Evolutionary conservation across 2,113 vertebrate species (phyloP), one percentile per base, ranked within the genome.

Genomic region (Gallinago paraguaiae): DNA sequence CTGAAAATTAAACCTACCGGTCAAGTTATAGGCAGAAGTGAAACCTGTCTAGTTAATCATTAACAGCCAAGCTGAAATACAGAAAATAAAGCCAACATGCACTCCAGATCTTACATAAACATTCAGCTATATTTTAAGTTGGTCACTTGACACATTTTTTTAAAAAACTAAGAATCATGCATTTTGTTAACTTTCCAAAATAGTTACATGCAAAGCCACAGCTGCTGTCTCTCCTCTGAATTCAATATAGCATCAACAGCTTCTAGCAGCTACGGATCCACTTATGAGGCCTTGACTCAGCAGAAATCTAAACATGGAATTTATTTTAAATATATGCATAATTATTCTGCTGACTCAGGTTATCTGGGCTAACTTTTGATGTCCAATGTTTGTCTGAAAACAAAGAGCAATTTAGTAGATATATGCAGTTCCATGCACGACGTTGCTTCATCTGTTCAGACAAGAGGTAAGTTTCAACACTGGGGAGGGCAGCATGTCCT

Each of bases 321-420:
- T 91, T 87, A 64, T 89, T 86, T 89, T 69, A 91, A 91, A 70
- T 46, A 77, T 50, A 68, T 11, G 12, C 51, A 51, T 90, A 90
- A 90, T 74, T 86, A 83, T 63, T 92, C 82, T 93, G 90, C 82
- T 93, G 93, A 94, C 51, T 93, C n/a, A 64, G 71, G 60, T 70
- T 77, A 90, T 59, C 51, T 81, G 72, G 51, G 51, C 48, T 86
- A 80, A 90, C 46, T 83, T 94, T 71, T 95, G 82, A 76, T 91
- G 78, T 46, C 68, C 79, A 88, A 2, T 68, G 35, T 74, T 91
- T 88, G 74, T n/a, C 77, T 85, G 77, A 77, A 91, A 92, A 95
- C 78, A 92, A 92, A 77, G 54, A 64, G 35, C 51, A 67, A 78
- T 90, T 94, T 43, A 84, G 80, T 69, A 88, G 46, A 54, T 8